Percentiles rank a stretch among this genome's conserved stretches.
phyloP scores from a whole-genome alignment of 2,888 invertebrate species.

The Melipona beecheii region DNA sequence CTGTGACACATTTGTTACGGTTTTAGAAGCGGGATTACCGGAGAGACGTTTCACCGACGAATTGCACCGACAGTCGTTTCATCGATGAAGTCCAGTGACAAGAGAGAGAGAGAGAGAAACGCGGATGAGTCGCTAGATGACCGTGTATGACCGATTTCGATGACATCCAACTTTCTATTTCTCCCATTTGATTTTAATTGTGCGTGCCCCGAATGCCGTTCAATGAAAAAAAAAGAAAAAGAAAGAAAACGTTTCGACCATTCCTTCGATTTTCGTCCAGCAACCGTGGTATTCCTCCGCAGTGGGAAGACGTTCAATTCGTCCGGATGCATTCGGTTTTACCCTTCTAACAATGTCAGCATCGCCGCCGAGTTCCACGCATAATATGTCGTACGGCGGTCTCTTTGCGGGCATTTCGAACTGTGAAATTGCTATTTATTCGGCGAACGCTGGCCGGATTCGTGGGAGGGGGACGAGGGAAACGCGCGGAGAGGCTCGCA shows the following conservation, averaged over 20 bases:
- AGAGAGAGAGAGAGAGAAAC: constrained; percentile 42
- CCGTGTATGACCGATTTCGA: not conserved
- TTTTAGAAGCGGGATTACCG: constrained; percentile 46
- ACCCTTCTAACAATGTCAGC: constrained; percentile 40
- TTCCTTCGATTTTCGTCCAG: not conserved
- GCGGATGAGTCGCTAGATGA: not conserved
- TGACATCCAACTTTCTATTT: not conserved
- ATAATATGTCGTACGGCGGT: constrained; percentile 54
- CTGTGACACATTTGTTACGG: constrained; percentile 53
- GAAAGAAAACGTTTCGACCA: not conserved
- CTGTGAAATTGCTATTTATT: constrained; percentile 70
- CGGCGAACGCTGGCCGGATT: constrained; percentile 11
- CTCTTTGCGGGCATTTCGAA: constrained; percentile 55
- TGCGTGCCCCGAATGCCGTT: not conserved
- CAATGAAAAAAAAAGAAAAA: no score
- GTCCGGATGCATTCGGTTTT: constrained; percentile 3
- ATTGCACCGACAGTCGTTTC: constrained; percentile 29
- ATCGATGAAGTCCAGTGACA: constrained; percentile 38
- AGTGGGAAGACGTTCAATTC: not conserved
- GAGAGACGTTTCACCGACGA: constrained; percentile 23
- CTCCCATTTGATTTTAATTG: not conserved
- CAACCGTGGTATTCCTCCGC: no score
- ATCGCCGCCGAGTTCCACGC: constrained; percentile 49
- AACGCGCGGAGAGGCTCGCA: constrained; percentile 37
- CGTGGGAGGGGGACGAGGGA: constrained; percentile 5